A percentile compares a stretch with the other conserved stretches of the same genome.
Conservation (phyloP, 2,888 invertebrate species). For the Drosophila rubida region DNA sequence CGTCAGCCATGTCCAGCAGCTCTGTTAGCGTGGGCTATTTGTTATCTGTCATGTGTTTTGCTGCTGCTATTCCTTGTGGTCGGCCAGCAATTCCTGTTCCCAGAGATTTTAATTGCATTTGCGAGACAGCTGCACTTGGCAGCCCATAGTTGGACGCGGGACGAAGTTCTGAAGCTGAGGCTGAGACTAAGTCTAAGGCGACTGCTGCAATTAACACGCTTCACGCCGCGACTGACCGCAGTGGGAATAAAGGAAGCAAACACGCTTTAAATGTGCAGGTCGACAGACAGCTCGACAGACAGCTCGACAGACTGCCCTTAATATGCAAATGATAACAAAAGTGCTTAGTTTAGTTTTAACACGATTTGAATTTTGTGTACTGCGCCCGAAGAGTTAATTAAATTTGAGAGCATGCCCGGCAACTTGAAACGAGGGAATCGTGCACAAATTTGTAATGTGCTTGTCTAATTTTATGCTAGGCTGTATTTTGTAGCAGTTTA, state of each 20-base stretch:
- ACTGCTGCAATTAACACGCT: constrained; percentile 66
- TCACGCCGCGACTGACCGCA: constrained; percentile 42
- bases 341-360: background rate
- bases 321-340: constrained; percentile 1
- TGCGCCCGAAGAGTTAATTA: background rate
- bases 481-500: background rate
- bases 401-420: background rate
- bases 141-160: background rate
- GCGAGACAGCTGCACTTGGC: constrained; percentile 50
- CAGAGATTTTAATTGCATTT: constrained; percentile 72
- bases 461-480: background rate
- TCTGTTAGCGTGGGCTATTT: constrained; percentile 51
- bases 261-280: constrained; percentile 51
- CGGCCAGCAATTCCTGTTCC: constrained; percentile 35
- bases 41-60: constrained; percentile 64
- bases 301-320: background rate
- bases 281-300: background rate
- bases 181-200: constrained; percentile 1
- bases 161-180: background rate
- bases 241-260: constrained; percentile 18
- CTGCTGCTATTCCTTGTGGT: constrained; percentile 26
- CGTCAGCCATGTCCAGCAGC: background rate
- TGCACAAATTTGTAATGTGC: background rate
- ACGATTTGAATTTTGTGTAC: background rate
- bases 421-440: background rate